Conservation (phyloP, 2,797 vertebrate species). For the Urocyon cinereoargenteus region DNA sequence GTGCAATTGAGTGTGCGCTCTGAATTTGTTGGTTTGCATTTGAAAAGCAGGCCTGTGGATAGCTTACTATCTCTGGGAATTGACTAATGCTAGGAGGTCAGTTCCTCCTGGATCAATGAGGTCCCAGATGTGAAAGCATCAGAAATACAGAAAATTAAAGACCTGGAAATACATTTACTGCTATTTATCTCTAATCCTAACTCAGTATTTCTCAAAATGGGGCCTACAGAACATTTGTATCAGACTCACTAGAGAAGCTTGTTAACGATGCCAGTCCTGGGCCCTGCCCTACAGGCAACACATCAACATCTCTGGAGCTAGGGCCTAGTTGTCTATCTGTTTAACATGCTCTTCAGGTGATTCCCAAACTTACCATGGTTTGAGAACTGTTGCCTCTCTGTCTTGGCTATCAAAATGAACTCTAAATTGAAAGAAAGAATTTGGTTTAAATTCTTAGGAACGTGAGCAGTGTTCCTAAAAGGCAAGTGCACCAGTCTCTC, state of each 20-base stretch:
- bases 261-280: neutral
- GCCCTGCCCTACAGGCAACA: neutral
- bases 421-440: neutral
- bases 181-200: neutral
- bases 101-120: neutral
- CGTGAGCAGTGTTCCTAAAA: neutral
- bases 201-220: neutral
- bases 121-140: neutral
- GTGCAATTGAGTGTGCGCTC: neutral
- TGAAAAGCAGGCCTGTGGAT: neutral
- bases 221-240: neutral
- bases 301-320: neutral
- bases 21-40: neutral
- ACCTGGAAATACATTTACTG: neutral
- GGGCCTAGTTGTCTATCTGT: too few relatives aligned
- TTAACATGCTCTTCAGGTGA: neutral
- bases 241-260: neutral
- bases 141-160: neutral
- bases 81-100: neutral
- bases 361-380: neutral
- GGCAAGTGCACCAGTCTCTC: neutral
- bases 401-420: neutral
- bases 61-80: neutral
- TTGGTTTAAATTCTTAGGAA: neutral
- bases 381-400: neutral